Conservation (phyloP, 2,888 invertebrate genomes). For the Andrena dorsata region DNA sequence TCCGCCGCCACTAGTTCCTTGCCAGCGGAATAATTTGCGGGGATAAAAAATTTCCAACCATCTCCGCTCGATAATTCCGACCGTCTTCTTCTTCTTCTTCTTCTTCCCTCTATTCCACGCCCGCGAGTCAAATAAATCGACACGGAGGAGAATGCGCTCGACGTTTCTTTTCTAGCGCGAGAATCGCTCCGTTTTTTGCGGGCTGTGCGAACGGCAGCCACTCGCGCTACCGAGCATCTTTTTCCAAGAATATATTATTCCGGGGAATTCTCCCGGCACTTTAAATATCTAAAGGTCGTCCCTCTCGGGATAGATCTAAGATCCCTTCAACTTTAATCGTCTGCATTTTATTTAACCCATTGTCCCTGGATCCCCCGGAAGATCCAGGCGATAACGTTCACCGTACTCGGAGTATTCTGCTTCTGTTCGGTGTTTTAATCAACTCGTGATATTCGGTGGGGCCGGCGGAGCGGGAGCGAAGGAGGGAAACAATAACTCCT, state of each 20-base stretch:
- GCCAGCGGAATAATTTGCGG: slow-evolving; percentile 27
- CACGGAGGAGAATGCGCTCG: neutral
- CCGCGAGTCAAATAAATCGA: slow-evolving; percentile 1
- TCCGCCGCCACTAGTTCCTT: neutral
- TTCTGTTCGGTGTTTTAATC: neutral
- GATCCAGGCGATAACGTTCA: neutral
- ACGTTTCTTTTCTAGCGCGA: neutral
- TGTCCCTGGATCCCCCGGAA: neutral
- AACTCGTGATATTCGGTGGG: neutral
- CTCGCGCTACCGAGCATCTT: neutral
- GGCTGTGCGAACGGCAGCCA: neutral
- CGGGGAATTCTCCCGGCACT: no score
- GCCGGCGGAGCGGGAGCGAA: no score
- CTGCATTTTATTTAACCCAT: neutral
- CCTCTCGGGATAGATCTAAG: no score
- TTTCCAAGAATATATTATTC: no score
- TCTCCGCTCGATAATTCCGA: no score
- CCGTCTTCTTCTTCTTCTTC: neutral
- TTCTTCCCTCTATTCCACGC: neutral
- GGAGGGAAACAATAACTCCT: slow-evolving; percentile 41
- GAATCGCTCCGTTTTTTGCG: neutral
- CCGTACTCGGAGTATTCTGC: neutral
- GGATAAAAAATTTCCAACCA: slow-evolving; percentile 19
- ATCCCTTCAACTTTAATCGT: neutral
- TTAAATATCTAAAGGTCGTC: no score